Evolutionary conservation across 2,113 vertebrate genomes (phyloP).

Genomic region (Lepus americanus): DNA sequence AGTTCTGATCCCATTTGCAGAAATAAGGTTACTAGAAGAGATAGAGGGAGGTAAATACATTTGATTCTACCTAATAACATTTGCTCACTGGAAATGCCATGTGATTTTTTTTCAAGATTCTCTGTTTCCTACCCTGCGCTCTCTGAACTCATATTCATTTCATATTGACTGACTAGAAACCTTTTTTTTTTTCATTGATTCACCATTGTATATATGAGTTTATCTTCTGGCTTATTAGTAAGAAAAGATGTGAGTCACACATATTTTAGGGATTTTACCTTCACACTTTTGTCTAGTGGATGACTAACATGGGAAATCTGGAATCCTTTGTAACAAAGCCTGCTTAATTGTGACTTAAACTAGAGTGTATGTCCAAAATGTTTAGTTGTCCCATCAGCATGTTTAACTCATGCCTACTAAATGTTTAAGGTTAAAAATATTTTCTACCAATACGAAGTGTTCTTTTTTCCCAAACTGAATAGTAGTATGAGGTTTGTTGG

Average conservation of each 20-base stretch:
- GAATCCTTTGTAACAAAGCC: not conserved
- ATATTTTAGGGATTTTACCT: not conserved
- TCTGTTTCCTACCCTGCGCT: not conserved
- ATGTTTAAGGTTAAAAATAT: slow-evolving; percentile 11
- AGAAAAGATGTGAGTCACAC: not conserved
- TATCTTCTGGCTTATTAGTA: slow-evolving; percentile 29
- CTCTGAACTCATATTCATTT: not conserved
- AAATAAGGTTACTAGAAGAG: slow-evolving; percentile 20
- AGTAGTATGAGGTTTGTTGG: not conserved
- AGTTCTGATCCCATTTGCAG: not conserved
- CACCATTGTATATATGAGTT: not conserved
- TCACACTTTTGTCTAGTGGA: not conserved
- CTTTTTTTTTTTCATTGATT: slow-evolving; percentile 44
- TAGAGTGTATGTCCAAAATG: not conserved
- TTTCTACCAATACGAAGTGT: not conserved
- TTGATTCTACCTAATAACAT: not conserved
- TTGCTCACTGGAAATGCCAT: slow-evolving; percentile 19
- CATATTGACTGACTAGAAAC: slow-evolving; percentile 13
- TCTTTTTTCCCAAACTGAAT: not conserved
- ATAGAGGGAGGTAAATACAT: not conserved
- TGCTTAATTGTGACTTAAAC: not conserved
- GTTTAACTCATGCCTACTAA: not conserved
- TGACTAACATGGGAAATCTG: not conserved
- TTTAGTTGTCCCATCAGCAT: not conserved
- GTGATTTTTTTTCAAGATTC: not conserved